Conservation (phyloP, 53 echinoderm and acorn worm genomes). For the Antedon mediterranea region DNA sequence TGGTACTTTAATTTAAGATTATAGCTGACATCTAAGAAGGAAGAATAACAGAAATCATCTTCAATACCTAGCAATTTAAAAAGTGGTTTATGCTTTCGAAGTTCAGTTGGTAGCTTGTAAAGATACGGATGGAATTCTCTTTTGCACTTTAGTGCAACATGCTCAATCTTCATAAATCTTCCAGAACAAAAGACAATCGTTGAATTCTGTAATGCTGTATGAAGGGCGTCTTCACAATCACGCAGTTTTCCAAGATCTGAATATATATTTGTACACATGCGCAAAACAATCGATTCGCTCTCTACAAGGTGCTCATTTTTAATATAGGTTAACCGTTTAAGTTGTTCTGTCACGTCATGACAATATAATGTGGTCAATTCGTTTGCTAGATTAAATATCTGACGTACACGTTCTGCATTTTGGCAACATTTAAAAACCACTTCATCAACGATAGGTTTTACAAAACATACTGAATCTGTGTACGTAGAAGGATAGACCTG, state of each 20-base stretch:
- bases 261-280: neutral
- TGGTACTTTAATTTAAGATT: neutral
- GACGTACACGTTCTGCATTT: neutral
- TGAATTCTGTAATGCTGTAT: neutral
- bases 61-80: neutral
- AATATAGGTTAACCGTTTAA: neutral
- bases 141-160: neutral
- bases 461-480: neutral
- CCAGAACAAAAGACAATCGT: neutral
- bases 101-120: slow-evolving; percentile 1
- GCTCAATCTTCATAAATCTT: neutral
- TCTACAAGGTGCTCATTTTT: neutral
- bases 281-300: neutral
- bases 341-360: neutral
- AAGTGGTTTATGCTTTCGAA: neutral
- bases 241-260: neutral
- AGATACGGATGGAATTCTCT: neutral
- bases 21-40: neutral
- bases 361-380: neutral
- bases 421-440: neutral
- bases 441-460: neutral
- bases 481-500: neutral
- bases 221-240: neutral
- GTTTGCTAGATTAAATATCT: neutral
- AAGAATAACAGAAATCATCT: neutral